phyloP scores from a whole-genome alignment of 2,113 vertebrate genomes.

The Microcebus lehilahytsara region DNA sequence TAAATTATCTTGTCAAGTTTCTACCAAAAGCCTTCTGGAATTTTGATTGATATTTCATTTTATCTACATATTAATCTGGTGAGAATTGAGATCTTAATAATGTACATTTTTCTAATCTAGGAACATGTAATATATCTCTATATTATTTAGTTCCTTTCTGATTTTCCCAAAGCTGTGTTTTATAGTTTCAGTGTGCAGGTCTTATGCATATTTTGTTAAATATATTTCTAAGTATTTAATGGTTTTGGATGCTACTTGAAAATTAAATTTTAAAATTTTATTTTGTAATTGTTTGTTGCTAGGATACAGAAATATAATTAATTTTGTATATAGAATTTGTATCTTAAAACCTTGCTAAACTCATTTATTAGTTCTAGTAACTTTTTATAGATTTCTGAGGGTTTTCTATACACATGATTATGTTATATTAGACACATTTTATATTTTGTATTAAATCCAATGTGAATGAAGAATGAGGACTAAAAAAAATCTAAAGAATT shows the following conservation, averaged over 20 bases:
- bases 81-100: neutral
- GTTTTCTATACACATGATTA: neutral
- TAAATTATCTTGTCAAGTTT: neutral
- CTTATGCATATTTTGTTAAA: neutral
- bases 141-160: neutral
- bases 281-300: neutral
- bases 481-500: neutral
- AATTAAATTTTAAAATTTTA: neutral
- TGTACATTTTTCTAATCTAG: neutral
- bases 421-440: neutral
- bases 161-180: neutral
- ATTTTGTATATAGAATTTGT: no score
- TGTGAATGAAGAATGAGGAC: neutral
- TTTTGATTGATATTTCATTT: neutral
- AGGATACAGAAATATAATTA: neutral
- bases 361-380: neutral
- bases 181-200: neutral
- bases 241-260: neutral
- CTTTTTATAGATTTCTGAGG: neutral
- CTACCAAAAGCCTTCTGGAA: neutral
- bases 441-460: neutral
- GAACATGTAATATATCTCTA: neutral
- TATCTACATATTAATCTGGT: neutral
- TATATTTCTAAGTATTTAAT: neutral
- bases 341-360: neutral